Conservation (phyloP, 1,140 invertebrate species). For the Drosophila setifemur region DNA sequence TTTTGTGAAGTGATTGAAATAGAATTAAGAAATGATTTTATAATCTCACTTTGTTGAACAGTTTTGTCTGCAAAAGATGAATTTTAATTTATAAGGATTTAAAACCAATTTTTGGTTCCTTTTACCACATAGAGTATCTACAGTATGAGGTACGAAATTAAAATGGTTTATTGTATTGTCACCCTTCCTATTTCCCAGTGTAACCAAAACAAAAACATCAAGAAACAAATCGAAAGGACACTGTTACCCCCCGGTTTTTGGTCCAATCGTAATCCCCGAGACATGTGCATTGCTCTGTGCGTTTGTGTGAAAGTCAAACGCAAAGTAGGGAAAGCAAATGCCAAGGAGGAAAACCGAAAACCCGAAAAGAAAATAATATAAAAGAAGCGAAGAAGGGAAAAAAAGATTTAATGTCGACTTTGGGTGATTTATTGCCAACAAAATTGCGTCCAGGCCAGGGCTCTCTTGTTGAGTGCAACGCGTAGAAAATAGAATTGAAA, state of each 20-base stretch:
- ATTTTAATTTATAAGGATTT: too few relatives aligned
- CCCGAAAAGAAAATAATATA: constrained; percentile 13
- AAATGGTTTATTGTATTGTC: neutral
- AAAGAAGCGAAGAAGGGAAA: constrained; percentile 38
- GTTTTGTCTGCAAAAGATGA: too few relatives aligned
- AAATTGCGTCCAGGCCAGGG: constrained; percentile 78
- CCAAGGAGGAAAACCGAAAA: constrained; percentile 28
- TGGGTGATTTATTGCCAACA: constrained; percentile 82
- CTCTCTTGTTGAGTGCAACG: constrained; percentile 65
- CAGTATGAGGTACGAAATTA: too few relatives aligned
- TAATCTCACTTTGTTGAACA: too few relatives aligned
- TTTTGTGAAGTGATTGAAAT: too few relatives aligned
- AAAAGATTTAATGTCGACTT: constrained; percentile 83
- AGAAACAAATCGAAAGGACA: constrained; percentile 37
- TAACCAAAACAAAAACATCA: neutral
- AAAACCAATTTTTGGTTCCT: too few relatives aligned
- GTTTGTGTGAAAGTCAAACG: constrained; percentile 75
- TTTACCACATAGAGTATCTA: too few relatives aligned
- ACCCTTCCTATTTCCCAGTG: constrained; percentile 9
- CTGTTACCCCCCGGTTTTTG: neutral
- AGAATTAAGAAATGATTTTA: too few relatives aligned
- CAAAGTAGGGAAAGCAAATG: constrained; percentile 51
- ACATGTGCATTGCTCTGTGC: constrained; percentile 61
- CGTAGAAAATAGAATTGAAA: constrained; percentile 74
- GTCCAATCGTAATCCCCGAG: constrained; percentile 53